phyloP scores from a whole-genome alignment of 2,797 vertebrate genomes.

The Mallotus villosus region DNA sequence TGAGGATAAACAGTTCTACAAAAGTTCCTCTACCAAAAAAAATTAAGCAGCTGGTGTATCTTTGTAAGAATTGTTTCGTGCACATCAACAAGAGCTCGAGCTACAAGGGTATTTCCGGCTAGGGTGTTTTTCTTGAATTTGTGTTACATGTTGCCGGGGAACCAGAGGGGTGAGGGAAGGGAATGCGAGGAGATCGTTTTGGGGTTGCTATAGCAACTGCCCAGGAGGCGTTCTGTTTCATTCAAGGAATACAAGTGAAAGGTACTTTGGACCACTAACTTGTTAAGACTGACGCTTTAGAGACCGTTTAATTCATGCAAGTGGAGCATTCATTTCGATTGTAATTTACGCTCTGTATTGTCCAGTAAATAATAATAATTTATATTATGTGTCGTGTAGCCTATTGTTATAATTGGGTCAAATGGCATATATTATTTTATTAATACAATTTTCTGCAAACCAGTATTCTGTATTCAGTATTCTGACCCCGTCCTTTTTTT shows the following conservation, averaged over 20 bases:
- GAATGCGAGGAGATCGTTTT: slow-evolving; percentile 56
- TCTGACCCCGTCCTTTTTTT: too few relatives aligned
- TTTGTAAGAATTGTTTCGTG: slow-evolving; percentile 28
- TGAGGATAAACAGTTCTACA: slow-evolving; percentile 11
- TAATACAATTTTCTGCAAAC: too few relatives aligned
- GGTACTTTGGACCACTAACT: slow-evolving; percentile 18
- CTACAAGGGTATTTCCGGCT: slow-evolving; percentile 47
- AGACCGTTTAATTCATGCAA: not conserved
- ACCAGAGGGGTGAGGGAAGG: slow-evolving; percentile 43
- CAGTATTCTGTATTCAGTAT: too few relatives aligned
- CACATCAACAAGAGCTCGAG: slow-evolving; percentile 24
- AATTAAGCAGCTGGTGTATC: slow-evolving; percentile 18
- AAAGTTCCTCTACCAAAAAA: slow-evolving; percentile 10
- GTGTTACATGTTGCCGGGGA: slow-evolving; percentile 64
- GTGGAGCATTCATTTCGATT: not conserved
- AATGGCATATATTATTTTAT: too few relatives aligned
- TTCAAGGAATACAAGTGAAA: slow-evolving; percentile 23
- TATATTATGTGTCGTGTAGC: not conserved
- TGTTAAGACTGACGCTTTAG: slow-evolving; percentile 14
- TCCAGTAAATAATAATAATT: not conserved
- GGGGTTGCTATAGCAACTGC: slow-evolving; percentile 62
- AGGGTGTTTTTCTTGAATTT: slow-evolving; percentile 51
- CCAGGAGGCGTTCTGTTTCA: slow-evolving; percentile 38
- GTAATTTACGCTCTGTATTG: not conserved
- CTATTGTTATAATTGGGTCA: not conserved